phyloP scores from a whole-genome alignment of 2,113 vertebrate genomes.

The Prionailurus viverrinus region DNA sequence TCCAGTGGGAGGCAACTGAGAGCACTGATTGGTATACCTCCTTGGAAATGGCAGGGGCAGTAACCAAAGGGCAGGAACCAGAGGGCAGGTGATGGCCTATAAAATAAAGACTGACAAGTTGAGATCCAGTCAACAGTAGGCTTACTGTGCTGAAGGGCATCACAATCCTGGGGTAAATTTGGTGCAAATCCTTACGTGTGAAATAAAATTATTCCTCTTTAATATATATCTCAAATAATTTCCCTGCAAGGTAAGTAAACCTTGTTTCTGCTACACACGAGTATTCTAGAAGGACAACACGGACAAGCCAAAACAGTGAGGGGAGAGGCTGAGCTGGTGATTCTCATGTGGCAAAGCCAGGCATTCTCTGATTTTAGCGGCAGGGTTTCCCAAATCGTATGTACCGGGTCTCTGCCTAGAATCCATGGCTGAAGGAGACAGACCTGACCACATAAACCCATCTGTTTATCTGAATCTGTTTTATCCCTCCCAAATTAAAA shows the following conservation, averaged over 20 bases:
- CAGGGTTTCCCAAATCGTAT: neutral
- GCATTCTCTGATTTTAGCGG: neutral
- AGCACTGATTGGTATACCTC: neutral
- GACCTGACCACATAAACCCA: neutral
- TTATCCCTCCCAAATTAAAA: neutral
- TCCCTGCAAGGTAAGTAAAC: neutral
- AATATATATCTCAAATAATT: neutral
- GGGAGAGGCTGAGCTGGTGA: neutral
- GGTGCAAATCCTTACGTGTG: neutral
- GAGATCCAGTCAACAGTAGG: neutral
- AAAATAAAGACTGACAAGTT: neutral
- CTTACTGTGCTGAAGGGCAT: neutral
- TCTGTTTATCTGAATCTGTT: neutral
- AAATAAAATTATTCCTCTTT: neutral
- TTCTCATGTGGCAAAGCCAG: neutral
- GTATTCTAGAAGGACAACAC: neutral
- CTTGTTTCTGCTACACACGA: neutral
- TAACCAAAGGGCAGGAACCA: neutral
- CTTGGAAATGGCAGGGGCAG: neutral
- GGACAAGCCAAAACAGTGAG: rapidly evolving
- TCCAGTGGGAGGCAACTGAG: neutral
- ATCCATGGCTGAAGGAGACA: neutral
- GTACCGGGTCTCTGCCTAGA: too few species aligned
- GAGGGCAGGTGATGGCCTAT: neutral
- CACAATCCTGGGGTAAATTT: neutral